phyloP scores from a whole-genome alignment of 1,140 invertebrate species.

The Pomacea maculata region DNA sequence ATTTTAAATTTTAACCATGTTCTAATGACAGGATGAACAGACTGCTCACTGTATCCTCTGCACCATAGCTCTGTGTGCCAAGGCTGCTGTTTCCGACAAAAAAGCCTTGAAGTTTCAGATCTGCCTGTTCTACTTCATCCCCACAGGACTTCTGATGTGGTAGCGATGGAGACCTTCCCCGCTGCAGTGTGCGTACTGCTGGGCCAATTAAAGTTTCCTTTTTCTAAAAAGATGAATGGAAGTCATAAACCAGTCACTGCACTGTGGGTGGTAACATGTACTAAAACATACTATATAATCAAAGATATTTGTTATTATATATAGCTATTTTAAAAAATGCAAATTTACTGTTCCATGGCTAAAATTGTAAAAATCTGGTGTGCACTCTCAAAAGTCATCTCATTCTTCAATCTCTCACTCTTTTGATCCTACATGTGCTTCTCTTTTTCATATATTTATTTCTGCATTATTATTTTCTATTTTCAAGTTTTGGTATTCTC shows the following conservation, averaged over 20 bases:
- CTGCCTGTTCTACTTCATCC: slow-evolving; percentile 6
- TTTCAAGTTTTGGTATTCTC: no score
- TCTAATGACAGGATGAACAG: no score
- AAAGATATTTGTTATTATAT: background rate
- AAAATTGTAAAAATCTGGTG: no score
- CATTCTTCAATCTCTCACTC: no score
- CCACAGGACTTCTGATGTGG: background rate
- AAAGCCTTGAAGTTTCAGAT: slow-evolving; percentile 16
- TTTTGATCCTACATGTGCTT: no score
- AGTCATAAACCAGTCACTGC: background rate
- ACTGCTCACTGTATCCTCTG: no score
- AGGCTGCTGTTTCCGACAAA: background rate
- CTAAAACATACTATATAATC: background rate
- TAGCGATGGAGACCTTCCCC: background rate
- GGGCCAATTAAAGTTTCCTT: background rate
- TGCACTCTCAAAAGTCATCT: no score
- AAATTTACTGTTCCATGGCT: background rate
- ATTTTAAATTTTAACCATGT: no score
- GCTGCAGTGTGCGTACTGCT: background rate
- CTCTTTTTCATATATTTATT: no score
- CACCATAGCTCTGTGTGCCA: no score
- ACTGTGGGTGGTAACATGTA: background rate
- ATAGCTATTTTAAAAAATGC: background rate
- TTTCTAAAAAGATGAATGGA: background rate
- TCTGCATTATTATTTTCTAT: no score